phyloP scores from a whole-genome alignment of 2,888 invertebrate genomes.

The Aelia acuminata region DNA sequence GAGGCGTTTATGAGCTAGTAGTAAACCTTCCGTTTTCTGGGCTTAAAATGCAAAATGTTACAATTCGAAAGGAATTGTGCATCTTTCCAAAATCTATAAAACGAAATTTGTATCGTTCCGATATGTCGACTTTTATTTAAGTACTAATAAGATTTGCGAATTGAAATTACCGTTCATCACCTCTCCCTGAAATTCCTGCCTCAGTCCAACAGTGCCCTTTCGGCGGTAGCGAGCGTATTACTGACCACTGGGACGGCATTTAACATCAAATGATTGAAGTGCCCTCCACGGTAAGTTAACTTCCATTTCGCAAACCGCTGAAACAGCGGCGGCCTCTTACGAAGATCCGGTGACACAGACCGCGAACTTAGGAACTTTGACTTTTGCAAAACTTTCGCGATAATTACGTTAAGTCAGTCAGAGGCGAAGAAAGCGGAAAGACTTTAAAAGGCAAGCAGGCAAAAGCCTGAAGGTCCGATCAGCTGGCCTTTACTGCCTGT shows the following conservation, averaged over 20 bases:
- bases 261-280: not conserved
- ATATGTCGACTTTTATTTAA: too few relatives aligned
- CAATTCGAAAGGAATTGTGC: too few relatives aligned
- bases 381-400: conserved; percentile 16
- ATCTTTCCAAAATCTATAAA: too few relatives aligned
- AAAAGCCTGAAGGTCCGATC: conserved; percentile 42
- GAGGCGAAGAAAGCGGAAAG: conserved; percentile 40
- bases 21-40: too few relatives aligned
- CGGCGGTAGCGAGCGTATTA: not conserved
- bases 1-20: too few relatives aligned
- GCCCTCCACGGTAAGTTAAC: not conserved
- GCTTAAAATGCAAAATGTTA: too few relatives aligned
- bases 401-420: conserved; percentile 34
- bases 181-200: too few relatives aligned
- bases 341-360: conserved; percentile 11
- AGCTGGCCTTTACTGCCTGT: conserved; percentile 47
- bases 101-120: too few relatives aligned
- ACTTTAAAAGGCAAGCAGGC: not conserved
- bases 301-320: not conserved
- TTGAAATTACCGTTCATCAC: too few relatives aligned
- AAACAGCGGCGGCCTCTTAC: conserved; percentile 16
- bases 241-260: not conserved
- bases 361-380: not conserved
- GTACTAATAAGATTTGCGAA: too few relatives aligned
- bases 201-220: not conserved